A percentile compares a stretch with the other conserved stretches of the same genome.
Evolutionary conservation across 2,888 invertebrate genomes (phyloP).

Genomic region (Pachycephus smyrnensis): DNA sequence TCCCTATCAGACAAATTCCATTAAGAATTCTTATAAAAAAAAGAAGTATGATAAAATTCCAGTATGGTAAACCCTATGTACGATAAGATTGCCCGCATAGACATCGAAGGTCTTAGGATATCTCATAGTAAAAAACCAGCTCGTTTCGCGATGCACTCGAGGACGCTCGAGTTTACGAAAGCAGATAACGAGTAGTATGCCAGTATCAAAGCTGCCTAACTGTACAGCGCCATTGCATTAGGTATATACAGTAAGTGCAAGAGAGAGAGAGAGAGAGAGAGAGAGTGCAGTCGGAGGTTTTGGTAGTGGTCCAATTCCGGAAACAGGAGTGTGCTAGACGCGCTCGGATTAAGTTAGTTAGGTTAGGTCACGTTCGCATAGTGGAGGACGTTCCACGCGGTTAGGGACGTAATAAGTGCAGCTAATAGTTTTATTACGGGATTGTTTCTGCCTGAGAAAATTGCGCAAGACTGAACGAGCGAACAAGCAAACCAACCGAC

Average conservation of each 20-base stretch:
- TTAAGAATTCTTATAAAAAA: neutral
- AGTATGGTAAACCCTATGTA: neutral
- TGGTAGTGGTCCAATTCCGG: neutral
- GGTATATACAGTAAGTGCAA: neutral
- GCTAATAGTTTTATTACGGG: conserved; percentile 8
- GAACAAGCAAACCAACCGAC: neutral
- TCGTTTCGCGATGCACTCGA: neutral
- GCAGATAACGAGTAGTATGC: neutral
- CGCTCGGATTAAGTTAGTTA: neutral
- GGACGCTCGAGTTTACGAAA: neutral
- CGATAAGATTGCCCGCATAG: neutral
- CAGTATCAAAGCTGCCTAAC: neutral
- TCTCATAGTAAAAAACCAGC: neutral
- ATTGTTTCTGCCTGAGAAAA: conserved; percentile 38
- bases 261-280: neutral
- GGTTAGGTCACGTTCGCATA: conserved; percentile 1
- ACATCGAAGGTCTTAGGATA: neutral
- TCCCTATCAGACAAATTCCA: neutral
- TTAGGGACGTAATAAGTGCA: conserved; percentile 2
- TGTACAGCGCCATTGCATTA: neutral
- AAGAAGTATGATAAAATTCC: neutral
- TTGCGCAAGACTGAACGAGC: conserved; percentile 16
- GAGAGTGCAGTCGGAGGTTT: neutral
- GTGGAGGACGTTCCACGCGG: conserved; percentile 5
- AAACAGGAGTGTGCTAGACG: neutral